Conservation (phyloP, 30 jellyfish, hydroid and myxozoan genomes). For the Morbakka virulenta region DNA sequence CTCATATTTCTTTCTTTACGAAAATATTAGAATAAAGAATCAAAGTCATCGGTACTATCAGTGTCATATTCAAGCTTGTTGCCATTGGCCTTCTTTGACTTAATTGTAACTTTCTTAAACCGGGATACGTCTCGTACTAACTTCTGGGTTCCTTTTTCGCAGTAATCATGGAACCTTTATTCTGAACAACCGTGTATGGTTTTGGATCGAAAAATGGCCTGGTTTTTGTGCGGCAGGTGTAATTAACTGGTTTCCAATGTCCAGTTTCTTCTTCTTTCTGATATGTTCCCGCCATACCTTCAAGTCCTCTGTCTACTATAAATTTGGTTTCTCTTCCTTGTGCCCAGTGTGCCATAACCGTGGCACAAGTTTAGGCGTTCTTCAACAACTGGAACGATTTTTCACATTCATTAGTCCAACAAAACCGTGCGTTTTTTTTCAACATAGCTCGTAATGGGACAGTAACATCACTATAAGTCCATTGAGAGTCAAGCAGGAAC, state of each 20-base stretch:
- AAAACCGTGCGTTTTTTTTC: slow-evolving; percentile 21
- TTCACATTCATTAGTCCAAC: too few relatives aligned
- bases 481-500: slow-evolving; percentile 3
- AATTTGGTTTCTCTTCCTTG: slow-evolving; percentile 5
- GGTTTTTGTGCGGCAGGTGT: slow-evolving; percentile 12
- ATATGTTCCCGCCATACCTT: slow-evolving; percentile 38
- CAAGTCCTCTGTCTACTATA: slow-evolving; percentile 1
- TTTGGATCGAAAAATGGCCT: slow-evolving; percentile 1
- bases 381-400: slow-evolving; percentile 4
- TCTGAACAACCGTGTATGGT: not conserved
- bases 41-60: too few relatives aligned
- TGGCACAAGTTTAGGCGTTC: slow-evolving; percentile 10
- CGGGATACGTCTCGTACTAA: too few relatives aligned
- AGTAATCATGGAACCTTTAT: slow-evolving; percentile 1
- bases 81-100: too few relatives aligned
- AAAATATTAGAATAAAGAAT: too few relatives aligned
- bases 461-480: slow-evolving; percentile 26
- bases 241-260: too few relatives aligned
- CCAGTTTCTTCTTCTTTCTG: slow-evolving; percentile 36
- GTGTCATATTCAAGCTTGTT: too few relatives aligned
- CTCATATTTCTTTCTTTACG: too few relatives aligned
- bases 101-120: too few relatives aligned
- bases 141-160: too few relatives aligned
- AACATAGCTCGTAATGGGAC: slow-evolving; percentile 28
- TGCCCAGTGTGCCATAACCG: slow-evolving; percentile 41